phyloP scores from a whole-genome alignment of 2,797 vertebrate genomes.

The Microchirus variegatus region DNA sequence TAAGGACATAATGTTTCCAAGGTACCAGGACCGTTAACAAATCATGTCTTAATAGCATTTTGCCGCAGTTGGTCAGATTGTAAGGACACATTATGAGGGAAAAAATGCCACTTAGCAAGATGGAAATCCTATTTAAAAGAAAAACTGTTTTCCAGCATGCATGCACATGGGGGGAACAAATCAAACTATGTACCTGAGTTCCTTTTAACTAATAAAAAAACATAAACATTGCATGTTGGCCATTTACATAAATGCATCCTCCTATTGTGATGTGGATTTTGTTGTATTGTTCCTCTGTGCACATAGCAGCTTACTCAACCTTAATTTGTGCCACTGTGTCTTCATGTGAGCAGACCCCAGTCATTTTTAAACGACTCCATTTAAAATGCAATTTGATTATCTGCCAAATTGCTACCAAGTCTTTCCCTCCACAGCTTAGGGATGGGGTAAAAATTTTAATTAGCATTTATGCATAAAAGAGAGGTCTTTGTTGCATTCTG shows the following conservation, averaged over 20 bases:
- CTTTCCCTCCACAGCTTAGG: conserved; percentile 80
- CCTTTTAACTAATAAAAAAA: conserved; percentile 75
- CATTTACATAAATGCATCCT: conserved; percentile 76
- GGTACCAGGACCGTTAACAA: conserved; percentile 72
- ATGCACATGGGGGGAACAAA: conserved; percentile 59
- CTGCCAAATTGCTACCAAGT: conserved; percentile 88
- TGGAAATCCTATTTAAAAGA: conserved; percentile 76
- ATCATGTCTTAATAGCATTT: conserved; percentile 78
- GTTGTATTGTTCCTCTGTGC: conserved; percentile 74
- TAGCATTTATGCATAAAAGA: conserved; percentile 87
- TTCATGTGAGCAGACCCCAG: conserved; percentile 81
- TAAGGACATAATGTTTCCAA: conserved; percentile 72
- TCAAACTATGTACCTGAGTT: conserved; percentile 70
- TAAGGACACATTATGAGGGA: conserved; percentile 55
- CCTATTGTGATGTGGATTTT: conserved; percentile 73
- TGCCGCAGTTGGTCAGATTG: conserved; percentile 71
- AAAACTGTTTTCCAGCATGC: conserved; percentile 70
- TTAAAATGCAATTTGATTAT: conserved; percentile 92
- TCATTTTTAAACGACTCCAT: conserved; percentile 87
- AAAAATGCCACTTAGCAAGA: conserved; percentile 67
- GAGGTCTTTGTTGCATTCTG: conserved; percentile 84
- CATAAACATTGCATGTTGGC: conserved; percentile 69
- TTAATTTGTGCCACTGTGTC: conserved; percentile 82
- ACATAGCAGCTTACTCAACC: conserved; percentile 76
- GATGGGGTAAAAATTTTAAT: conserved; percentile 84